Evolutionary conservation across 1,140 invertebrate species (phyloP).

Genomic region (Globodera rostochiensis): DNA sequence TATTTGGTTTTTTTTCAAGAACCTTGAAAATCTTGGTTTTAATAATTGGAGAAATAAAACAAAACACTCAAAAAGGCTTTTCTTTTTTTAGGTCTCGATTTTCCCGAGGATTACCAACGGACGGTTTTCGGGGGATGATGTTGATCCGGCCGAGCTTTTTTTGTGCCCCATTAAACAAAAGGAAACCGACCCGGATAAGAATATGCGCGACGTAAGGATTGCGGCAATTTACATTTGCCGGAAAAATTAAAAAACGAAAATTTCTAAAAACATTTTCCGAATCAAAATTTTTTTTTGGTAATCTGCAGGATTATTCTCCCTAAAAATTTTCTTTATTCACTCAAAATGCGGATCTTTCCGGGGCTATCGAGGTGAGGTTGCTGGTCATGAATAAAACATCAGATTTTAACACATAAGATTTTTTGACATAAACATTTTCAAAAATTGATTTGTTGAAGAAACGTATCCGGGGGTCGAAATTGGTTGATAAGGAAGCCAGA

Average conservation of each 20-base stretch:
- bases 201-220: conserved; percentile 72
- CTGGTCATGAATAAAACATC: no score
- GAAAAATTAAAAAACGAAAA: not conserved
- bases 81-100: conserved; percentile 79
- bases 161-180: conserved; percentile 90
- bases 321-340: no score
- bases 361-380: no score
- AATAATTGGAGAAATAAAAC: no score
- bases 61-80: not conserved
- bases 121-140: conserved; percentile 84
- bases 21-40: no score
- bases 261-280: not conserved
- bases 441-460: not conserved
- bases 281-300: not conserved
- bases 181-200: conserved; percentile 88
- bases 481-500: no score
- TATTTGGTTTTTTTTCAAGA: conserved; percentile 71
- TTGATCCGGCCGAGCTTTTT: conserved; percentile 92
- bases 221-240: no score
- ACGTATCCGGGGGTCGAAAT: no score
- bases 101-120: conserved; percentile 84
- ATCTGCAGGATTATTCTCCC: no score
- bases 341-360: no score
- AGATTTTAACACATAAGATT: no score
- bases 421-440: conserved; percentile 16